Conservation (phyloP, 2,797 vertebrate genomes). For the Rhynchotus rufescens region DNA sequence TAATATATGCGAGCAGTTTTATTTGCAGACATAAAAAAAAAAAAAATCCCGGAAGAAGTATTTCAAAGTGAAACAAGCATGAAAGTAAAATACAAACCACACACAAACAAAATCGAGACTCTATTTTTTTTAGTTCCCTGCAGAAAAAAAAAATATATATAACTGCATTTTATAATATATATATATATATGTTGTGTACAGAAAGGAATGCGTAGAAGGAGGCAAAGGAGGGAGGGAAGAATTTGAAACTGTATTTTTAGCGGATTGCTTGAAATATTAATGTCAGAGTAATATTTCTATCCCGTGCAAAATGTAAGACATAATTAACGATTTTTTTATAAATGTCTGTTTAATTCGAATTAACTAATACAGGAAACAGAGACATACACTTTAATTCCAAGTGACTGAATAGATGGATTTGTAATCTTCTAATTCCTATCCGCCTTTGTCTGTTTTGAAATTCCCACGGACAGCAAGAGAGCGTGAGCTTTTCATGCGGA, state of each 20-base stretch:
- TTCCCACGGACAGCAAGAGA: background rate
- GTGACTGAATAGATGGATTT: background rate
- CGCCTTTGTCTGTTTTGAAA: background rate
- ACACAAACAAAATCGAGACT: background rate
- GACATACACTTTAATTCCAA: background rate
- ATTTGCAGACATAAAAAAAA: background rate
- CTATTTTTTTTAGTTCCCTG: background rate
- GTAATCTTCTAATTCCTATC: background rate
- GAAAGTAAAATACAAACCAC: background rate
- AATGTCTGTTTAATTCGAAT: background rate
- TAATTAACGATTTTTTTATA: background rate
- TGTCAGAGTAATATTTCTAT: background rate
- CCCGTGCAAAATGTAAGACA: background rate
- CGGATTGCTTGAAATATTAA: background rate
- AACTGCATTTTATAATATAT: too few species aligned
- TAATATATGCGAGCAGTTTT: background rate
- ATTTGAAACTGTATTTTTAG: background rate
- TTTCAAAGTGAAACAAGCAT: conserved; percentile 11
- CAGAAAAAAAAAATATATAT: background rate
- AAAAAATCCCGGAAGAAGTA: background rate
- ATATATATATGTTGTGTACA: background rate
- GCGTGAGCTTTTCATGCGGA: background rate
- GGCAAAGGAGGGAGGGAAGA: background rate
- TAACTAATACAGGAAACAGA: background rate
- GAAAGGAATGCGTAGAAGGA: background rate